A percentile compares a stretch with the other conserved stretches of the same genome.
Conservation (phyloP, 2,888 invertebrate genomes). For the Trissolcus japonicus region DNA sequence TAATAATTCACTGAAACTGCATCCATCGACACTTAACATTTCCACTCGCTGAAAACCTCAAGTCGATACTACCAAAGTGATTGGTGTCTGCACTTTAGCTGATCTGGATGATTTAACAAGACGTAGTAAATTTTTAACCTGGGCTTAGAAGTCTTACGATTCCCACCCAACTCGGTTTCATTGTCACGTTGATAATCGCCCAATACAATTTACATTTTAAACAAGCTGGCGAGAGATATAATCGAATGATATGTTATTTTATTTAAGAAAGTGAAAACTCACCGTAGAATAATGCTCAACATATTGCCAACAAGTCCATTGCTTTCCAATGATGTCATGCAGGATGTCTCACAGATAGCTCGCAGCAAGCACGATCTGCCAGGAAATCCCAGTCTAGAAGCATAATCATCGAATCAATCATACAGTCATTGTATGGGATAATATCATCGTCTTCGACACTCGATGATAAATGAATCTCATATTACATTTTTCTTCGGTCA, state of each 20-base stretch:
- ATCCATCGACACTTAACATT: constrained; percentile 41
- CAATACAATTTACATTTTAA: background rate
- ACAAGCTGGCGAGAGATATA: too few species aligned
- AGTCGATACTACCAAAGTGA: constrained; percentile 29
- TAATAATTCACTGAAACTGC: constrained; percentile 42
- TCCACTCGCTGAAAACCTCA: constrained; percentile 29
- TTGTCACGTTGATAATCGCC: too few species aligned
- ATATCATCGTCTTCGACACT: constrained; percentile 21
- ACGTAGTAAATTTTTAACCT: constrained; percentile 19
- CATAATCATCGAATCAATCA: constrained; percentile 55
- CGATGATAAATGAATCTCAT: constrained; percentile 54
- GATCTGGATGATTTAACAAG: constrained; percentile 14
- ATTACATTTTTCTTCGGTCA: constrained; percentile 34
- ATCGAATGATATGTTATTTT: background rate
- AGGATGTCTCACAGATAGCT: constrained; percentile 71
- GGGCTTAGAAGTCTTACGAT: background rate
- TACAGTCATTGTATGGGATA: constrained; percentile 33
- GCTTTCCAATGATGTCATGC: constrained; percentile 62
- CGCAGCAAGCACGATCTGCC: constrained; percentile 70
- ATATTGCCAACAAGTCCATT: constrained; percentile 71
- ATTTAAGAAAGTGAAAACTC: constrained; percentile 51
- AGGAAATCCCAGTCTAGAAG: constrained; percentile 67
- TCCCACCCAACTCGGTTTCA: background rate
- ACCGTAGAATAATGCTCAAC: constrained; percentile 70
- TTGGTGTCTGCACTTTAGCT: constrained; percentile 22